These are phyloP conservation scores for Sebastes taczanowskii DNA, from an alignment of 2,797 vertebrate species.

Conservation along the genomic window DNA sequence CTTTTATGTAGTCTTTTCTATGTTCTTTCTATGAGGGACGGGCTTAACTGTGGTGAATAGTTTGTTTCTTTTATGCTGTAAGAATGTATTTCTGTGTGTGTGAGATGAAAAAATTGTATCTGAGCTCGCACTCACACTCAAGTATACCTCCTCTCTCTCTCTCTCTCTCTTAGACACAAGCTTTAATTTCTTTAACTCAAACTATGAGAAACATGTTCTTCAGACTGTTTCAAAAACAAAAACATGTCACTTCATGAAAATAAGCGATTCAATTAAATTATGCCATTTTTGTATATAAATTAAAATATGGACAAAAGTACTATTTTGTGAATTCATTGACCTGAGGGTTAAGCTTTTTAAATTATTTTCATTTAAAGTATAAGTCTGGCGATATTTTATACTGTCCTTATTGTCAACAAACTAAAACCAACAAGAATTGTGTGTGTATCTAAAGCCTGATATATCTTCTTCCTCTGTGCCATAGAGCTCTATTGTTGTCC, in stretches of 20 bases:
- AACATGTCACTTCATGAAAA: neutral
- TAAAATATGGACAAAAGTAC: neutral
- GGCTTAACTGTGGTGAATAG: slow-evolving; percentile 28
- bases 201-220: slow-evolving; percentile 12
- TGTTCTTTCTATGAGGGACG: slow-evolving; percentile 18
- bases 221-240: neutral
- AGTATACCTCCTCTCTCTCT: neutral
- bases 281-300: neutral
- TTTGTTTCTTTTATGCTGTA: slow-evolving; percentile 31
- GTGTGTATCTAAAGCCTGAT: neutral
- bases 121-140: neutral
- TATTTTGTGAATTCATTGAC: neutral
- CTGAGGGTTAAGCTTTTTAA: neutral
- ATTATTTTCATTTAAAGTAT: neutral
- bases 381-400: neutral
- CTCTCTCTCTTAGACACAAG: neutral
- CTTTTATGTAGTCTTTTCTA: slow-evolving; percentile 42
- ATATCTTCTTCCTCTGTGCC: neutral
- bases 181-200: slow-evolving; percentile 7
- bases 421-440: neutral
- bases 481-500: neutral
- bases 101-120: slow-evolving; percentile 5
- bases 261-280: neutral
- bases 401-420: too few relatives aligned
- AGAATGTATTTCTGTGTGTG: slow-evolving; percentile 29